Percentiles rank a stretch among this genome's conserved stretches.
These are phyloP conservation scores for Platycheirus albimanus DNA, from an alignment of 2,888 invertebrate genomes.

Conservation along the genomic window DNA sequence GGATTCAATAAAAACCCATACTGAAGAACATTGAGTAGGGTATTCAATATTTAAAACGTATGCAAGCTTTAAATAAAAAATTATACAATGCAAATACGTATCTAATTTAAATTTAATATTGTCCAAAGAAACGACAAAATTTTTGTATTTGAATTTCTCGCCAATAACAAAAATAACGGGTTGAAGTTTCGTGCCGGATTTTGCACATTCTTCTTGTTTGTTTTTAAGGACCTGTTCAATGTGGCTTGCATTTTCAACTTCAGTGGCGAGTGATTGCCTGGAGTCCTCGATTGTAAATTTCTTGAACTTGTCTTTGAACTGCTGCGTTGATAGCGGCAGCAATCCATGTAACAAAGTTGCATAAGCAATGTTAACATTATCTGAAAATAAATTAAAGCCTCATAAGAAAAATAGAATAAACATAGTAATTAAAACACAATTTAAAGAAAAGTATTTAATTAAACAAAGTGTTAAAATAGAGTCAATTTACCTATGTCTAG, in stretches of 20 bases:
- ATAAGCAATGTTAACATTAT: not conserved
- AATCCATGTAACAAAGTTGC: not conserved
- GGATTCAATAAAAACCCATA: too few relatives aligned
- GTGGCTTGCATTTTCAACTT: not conserved
- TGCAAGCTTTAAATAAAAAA: too few relatives aligned
- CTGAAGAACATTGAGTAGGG: too few relatives aligned
- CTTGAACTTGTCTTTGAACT: not conserved
- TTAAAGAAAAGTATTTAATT: not conserved
- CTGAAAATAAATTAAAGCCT: constrained; percentile 1
- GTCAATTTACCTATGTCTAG: not conserved
- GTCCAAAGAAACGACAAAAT: too few relatives aligned
- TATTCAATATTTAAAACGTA: too few relatives aligned
- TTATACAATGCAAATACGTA: too few relatives aligned
- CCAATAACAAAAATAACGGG: not conserved
- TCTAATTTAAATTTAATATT: too few relatives aligned
- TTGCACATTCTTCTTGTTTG: too few relatives aligned
- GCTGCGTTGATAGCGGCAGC: not conserved
- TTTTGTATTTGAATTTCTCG: not conserved
- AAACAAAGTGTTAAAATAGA: too few relatives aligned
- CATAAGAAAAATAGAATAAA: not conserved
- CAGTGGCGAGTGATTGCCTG: not conserved
- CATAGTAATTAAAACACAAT: not conserved
- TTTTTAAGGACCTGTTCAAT: not conserved
- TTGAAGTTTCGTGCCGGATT: not conserved
- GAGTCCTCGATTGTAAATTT: not conserved